Percentiles rank a stretch among this genome's conserved stretches.
Conservation (phyloP, 2,888 invertebrate species). For the Malachius bipustulatus region DNA sequence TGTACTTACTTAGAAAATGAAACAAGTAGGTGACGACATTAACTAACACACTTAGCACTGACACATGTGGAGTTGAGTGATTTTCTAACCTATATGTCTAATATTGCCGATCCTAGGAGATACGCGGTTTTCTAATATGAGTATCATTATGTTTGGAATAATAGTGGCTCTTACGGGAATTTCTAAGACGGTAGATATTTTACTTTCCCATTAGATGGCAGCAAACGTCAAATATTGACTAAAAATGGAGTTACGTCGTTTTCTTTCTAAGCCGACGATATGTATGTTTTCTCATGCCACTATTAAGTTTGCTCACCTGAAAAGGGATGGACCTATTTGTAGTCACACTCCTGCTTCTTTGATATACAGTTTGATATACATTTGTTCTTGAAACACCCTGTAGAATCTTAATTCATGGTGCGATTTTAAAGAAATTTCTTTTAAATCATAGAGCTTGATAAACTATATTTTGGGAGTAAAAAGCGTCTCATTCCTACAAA, state of each 20-base stretch:
- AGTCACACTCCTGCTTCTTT: too few relatives aligned
- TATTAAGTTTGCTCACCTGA: too few relatives aligned
- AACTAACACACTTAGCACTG: constrained; percentile 1
- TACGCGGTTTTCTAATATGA: constrained; percentile 2
- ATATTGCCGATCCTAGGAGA: constrained; percentile 1
- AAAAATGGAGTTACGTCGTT: background rate
- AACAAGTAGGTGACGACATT: background rate
- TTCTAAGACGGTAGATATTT: constrained; percentile 3
- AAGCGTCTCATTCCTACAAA: too few relatives aligned
- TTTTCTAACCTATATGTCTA: background rate
- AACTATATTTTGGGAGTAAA: too few relatives aligned
- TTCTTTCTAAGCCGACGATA: constrained; percentile 2
- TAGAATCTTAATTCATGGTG: too few relatives aligned
- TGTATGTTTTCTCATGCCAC: too few relatives aligned
- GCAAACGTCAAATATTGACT: background rate
- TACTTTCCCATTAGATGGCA: constrained; percentile 3
- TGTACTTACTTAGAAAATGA: background rate
- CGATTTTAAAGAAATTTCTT: too few relatives aligned
- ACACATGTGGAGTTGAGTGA: constrained; percentile 2
- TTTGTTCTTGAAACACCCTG: too few relatives aligned
- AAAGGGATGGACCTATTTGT: too few relatives aligned
- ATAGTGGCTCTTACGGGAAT: background rate
- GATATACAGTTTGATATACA: too few relatives aligned
- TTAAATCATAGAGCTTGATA: too few relatives aligned
- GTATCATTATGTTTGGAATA: constrained; percentile 1